Base-by-base conservation (phyloP, 2,888 invertebrate species). In the Plebejus anna region DNA sequence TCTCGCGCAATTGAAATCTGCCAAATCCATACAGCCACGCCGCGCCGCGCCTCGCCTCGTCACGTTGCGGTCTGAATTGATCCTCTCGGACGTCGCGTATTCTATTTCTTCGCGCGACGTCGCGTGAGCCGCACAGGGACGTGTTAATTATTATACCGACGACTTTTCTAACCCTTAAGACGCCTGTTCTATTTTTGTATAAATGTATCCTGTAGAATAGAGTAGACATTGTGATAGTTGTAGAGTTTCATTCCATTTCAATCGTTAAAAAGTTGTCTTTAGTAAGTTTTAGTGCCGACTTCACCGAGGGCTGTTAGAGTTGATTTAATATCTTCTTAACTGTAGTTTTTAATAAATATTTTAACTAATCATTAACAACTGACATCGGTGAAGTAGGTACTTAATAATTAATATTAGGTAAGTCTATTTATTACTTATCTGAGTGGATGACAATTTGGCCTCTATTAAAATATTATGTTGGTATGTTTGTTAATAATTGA, bases 151-250 rank as follows among this genome's bases (percentile, higher is more conserved):
- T 22, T 22, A 22, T 9, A 61, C 28, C 1, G 28, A 61, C 28
- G 0, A 28, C 28, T 61, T 61, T 22, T 59, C 22, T 28, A 7
- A 28, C 22, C 4, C 3, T 22, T 28, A 28, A 61, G 61, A 61
- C 28, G 11, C 28, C 16, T 55, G 28, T 28, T 61, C 61, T 61
- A 61, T 61, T 61, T 61, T 61, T 61, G 61, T 61, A 61, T 61
- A 61, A 61, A 61, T 61, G 61, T 61, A 61, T 28, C 61, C 11
- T 1, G 22, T 28, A 61, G 28, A 61, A 3, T 61, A 61, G 28
- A 28, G 11, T 61, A 61, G 61, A 28, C 9, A 28, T 28, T 28
- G 28, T 61, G 61, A 9, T 61, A 61, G 28, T 22, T 61, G 61
- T 61, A 61, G 55, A 55, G 28, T 61, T 28, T 61, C 61, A 61